These are phyloP conservation scores for Eurois occulta DNA, from an alignment of 2,888 invertebrate genomes.

Conservation along the genomic window DNA sequence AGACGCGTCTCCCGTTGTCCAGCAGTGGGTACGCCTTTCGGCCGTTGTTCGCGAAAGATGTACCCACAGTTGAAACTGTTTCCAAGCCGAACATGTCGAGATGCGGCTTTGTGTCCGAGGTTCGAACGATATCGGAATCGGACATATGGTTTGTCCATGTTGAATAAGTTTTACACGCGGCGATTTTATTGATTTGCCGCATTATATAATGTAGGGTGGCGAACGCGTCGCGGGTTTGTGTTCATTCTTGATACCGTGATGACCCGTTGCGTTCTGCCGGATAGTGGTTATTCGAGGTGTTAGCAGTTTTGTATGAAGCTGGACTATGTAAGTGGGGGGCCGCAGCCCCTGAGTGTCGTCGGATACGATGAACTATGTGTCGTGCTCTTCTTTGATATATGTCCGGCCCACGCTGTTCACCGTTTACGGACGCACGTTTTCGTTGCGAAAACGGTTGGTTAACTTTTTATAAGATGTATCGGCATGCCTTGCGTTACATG, in stretches of 20 bases:
- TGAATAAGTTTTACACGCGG: slow-evolving; percentile 85
- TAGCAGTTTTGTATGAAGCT: slow-evolving; percentile 78
- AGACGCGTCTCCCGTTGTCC: slow-evolving; percentile 63
- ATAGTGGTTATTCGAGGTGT: slow-evolving; percentile 78
- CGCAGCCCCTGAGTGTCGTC: slow-evolving; percentile 73
- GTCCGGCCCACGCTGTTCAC: slow-evolving; percentile 57
- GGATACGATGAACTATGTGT: slow-evolving; percentile 75
- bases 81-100: slow-evolving; percentile 62
- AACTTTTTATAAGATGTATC: slow-evolving; percentile 53
- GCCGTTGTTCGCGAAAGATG: slow-evolving; percentile 60
- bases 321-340: slow-evolving; percentile 72
- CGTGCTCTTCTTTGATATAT: slow-evolving; percentile 75
- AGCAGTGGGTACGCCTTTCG: slow-evolving; percentile 70
- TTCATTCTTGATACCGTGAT: slow-evolving; percentile 51
- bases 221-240: slow-evolving; percentile 65
- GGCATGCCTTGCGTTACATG: slow-evolving; percentile 51
- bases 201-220: slow-evolving; percentile 81
- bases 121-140: slow-evolving; percentile 72
- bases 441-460: slow-evolving; percentile 35
- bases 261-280: slow-evolving; percentile 65
- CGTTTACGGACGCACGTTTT: slow-evolving; percentile 51
- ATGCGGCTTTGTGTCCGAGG: slow-evolving; percentile 69
- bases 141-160: slow-evolving; percentile 84
- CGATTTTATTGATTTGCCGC: slow-evolving; percentile 89
- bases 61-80: slow-evolving; percentile 59